Base-by-base conservation (phyloP, 2,888 invertebrate genomes). In the Coronaproctus castanopsis region DNA sequence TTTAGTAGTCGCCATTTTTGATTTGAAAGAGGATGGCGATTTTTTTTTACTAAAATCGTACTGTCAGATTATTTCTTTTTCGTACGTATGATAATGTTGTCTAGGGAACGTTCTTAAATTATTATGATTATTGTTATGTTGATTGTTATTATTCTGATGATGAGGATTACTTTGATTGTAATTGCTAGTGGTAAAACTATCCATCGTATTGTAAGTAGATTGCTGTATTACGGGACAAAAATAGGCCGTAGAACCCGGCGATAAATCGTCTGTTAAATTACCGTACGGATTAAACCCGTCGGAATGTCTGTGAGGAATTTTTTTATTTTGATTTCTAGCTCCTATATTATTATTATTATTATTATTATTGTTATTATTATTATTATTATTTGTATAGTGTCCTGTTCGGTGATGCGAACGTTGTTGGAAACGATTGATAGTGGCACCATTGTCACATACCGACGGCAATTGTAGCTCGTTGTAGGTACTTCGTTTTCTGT, bases 361-460 rank as follows among this genome's bases (percentile, higher is more conserved):
- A n/a, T n/a, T n/a, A n/a, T n/a, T n/a, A n/a, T n/a, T n/a, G n/a
- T n/a, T n/a, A n/a, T n/a, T n/a, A n/a, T n/a, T n/a, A n/a, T n/a
- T n/a, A n/a, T n/a, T n/a, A n/a, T n/a, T n/a, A n/a, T n/a, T n/a
- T n/a, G n/a, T n/a, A n/a, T n/a, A n/a, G n/a, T n/a, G n/a, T n/a
- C n/a, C n/a, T 20, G 14, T 14, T 14, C 23, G 54, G 18, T 22
- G 21, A n/a, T 22, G 23, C 54, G n/a, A 54, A 20, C 14, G 1
- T n/a, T 54, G 21, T 54, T 56, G 57, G 60, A 50, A 52, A n/a
- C 59, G 59, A 52, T 59, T 59, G 54, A 63, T 63, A 10, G 64
- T 64, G 18, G 63, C 62, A 1, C 64, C 64, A 23, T 64, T 63
- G 52, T 63, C 61, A 59, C 63, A 62, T 21, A 64, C 64, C 48